phyloP scores from a whole-genome alignment of 2,888 invertebrate species.

The Philhelius pedissequus region DNA sequence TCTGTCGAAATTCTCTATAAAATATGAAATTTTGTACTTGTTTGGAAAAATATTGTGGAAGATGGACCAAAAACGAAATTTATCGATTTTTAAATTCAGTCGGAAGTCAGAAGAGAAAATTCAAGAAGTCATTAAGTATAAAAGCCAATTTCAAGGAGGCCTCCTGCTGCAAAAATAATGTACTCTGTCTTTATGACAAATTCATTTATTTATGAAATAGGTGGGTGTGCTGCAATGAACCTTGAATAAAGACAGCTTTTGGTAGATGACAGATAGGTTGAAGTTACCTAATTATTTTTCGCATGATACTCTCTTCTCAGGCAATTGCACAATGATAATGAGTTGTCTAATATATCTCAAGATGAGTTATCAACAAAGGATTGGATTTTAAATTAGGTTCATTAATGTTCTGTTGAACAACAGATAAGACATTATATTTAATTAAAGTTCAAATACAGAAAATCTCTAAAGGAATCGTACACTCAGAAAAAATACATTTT shows the following conservation, averaged over 20 bases:
- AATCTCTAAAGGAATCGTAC: too few relatives aligned
- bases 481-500: too few relatives aligned
- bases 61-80: conserved; percentile 22
- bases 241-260: neutral
- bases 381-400: neutral
- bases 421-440: too few relatives aligned
- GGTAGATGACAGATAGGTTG: neutral
- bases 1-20: conserved; percentile 23
- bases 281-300: neutral
- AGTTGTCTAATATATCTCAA: neutral
- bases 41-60: neutral
- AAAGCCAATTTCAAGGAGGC: conserved; percentile 11
- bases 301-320: neutral
- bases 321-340: neutral
- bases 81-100: conserved; percentile 30
- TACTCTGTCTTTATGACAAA: conserved; percentile 12
- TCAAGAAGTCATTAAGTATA: conserved; percentile 31
- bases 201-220: conserved; percentile 9
- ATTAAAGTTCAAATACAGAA: too few relatives aligned
- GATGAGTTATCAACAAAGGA: neutral
- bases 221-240: neutral
- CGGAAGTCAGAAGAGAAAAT: neutral
- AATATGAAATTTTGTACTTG: conserved; percentile 35
- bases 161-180: conserved; percentile 16
- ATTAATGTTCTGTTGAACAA: too few relatives aligned